Evolutionary conservation across 2,797 vertebrate genomes (phyloP).

Genomic region (Knipowitschia caucasica): DNA sequence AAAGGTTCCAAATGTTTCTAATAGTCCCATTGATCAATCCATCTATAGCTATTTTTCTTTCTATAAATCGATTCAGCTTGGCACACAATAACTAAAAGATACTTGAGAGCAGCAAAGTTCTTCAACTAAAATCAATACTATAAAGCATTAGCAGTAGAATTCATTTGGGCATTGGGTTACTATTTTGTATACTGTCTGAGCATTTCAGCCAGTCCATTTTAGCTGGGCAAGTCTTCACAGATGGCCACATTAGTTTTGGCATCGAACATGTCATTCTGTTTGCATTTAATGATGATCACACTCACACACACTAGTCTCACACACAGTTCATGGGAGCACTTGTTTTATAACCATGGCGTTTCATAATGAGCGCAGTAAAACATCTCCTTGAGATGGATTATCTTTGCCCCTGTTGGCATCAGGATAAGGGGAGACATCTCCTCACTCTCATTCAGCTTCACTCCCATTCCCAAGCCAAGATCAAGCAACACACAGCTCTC

Average conservation of each 20-base stretch:
- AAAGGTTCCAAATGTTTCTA: background rate
- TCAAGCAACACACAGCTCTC: constrained; percentile 6
- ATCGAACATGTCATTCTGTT: constrained; percentile 6
- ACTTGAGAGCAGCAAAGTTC: background rate
- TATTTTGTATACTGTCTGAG: background rate
- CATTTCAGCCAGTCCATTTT: background rate
- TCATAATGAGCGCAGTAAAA: constrained; percentile 53
- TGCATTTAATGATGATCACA: constrained; percentile 21
- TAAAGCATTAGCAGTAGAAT: background rate
- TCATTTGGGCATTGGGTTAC: background rate
- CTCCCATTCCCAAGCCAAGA: constrained; percentile 7
- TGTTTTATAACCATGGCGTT: constrained; percentile 56
- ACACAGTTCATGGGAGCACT: constrained; percentile 38
- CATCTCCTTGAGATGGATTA: constrained; percentile 57
- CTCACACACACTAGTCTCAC: constrained; percentile 15
- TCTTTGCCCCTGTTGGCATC: constrained; percentile 57
- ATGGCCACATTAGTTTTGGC: background rate
- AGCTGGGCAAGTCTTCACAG: background rate
- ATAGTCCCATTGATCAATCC: background rate
- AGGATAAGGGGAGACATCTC: constrained; percentile 46
- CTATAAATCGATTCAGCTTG: background rate
- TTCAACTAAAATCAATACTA: background rate
- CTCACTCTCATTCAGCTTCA: constrained; percentile 43
- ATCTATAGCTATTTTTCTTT: background rate
- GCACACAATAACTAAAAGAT: background rate